Percentiles rank a stretch among this genome's conserved stretches.
phyloP scores from a whole-genome alignment of 2,113 vertebrate species.

The Capra hircus region DNA sequence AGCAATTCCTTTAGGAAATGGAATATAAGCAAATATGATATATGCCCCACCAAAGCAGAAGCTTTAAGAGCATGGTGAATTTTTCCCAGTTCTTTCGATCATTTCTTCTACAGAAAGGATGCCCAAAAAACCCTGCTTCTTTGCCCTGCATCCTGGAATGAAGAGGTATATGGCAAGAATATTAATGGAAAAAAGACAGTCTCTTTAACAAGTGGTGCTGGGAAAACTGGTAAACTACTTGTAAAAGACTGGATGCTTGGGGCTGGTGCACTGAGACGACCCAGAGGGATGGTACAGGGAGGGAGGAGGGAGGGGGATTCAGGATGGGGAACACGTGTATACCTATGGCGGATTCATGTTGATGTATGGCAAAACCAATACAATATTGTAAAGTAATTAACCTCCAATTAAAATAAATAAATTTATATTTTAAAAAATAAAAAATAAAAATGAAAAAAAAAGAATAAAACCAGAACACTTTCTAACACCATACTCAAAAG shows the following conservation, averaged over 20 bases:
- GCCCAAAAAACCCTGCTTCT: background rate
- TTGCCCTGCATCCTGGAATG: background rate
- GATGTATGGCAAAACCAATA: too few species aligned
- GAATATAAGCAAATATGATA: background rate
- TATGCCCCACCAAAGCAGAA: background rate
- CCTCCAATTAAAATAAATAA: too few species aligned
- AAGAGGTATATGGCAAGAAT: background rate
- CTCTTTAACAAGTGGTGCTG: background rate
- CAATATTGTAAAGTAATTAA: too few species aligned
- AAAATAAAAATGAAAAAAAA: too few species aligned
- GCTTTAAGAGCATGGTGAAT: background rate
- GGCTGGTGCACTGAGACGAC: too few species aligned
- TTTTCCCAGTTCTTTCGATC: background rate
- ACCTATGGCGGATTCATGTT: too few species aligned
- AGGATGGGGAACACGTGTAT: too few species aligned
- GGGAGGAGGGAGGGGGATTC: too few species aligned
- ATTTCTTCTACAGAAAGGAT: background rate
- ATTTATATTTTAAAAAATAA: too few species aligned
- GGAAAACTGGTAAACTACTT: background rate
- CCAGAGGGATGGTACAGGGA: too few species aligned
- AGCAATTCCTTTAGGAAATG: background rate
- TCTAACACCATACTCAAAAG: background rate
- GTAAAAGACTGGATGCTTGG: background rate
- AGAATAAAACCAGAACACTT: background rate
- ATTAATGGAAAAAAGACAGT: background rate